Evolutionary conservation across 2,888 invertebrate species (phyloP), one percentile per base, ranked within the genome.

Genomic region (Lasioglossum lativentre): DNA sequence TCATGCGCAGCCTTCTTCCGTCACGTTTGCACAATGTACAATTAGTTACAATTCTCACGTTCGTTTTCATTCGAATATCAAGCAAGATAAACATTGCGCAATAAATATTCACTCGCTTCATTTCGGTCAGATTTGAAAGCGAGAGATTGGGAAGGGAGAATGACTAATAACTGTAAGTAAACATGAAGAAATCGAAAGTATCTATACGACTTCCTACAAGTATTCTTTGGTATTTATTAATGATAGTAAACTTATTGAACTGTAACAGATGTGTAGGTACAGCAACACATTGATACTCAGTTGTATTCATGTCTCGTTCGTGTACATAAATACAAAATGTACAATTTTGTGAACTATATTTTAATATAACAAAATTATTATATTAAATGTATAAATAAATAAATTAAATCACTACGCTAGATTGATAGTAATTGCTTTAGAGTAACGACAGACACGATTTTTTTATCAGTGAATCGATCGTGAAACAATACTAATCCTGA

Each of bases 1-100:
- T 85, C 79, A 76, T 76, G 80, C 78, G 45, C 75, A 82, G 70
- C 78, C 86, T 88, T 86, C 80, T 83, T 87, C 79, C 82, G 42
- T 75, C 77, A 75, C 80, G 63, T 78, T 86, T 83, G 80, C 80
- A 68, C 78, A 82, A 72, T 82, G 77, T 73, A 66, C 86, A 82
- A 86, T 82, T 78, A 82, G 71, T 82, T 86, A 78, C 74, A 75
- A 75, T 82, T 82, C 79, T 76, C 82, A 70, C 73, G 82, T 74
- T 76, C 71, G 47, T 82, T 82, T 79, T 86, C 80, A 63, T 82
- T 80, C 68, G 72, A 63, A 75, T 75, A 80, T 80, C 63, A 59
- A 77, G 70, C 68, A 40, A 47, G 30, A 23, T 19, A 45, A 75
- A 45, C 70, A 72, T 56, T 66, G 70, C 75, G 34, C 8, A 71